These are phyloP conservation scores for Lerema accius DNA, from an alignment of 1,140 invertebrate species.

Conservation along the genomic window DNA sequence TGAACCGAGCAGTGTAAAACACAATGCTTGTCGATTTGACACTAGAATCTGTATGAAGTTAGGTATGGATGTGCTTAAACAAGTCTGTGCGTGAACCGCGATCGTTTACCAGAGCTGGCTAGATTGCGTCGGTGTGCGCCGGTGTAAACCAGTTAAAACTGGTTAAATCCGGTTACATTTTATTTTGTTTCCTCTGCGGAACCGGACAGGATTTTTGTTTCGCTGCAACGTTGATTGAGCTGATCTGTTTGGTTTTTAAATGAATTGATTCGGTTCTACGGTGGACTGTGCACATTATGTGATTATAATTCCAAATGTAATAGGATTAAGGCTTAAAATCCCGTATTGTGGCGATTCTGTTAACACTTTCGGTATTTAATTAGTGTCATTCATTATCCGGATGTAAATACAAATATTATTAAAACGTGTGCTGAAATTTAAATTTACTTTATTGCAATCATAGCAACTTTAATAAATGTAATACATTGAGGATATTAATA, in stretches of 20 bases:
- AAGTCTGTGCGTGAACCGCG: constrained; percentile 19
- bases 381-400: constrained; percentile 34
- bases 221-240: constrained; percentile 36
- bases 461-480: neutral
- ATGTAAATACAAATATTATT: constrained; percentile 28
- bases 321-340: constrained; percentile 31
- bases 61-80: constrained; percentile 10
- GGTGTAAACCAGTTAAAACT: constrained; percentile 34
- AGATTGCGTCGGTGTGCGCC: constrained; percentile 19
- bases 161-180: constrained; percentile 38
- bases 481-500: no score
- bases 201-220: constrained; percentile 29
- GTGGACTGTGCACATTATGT: constrained; percentile 16
- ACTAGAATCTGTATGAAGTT: neutral
- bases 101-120: constrained; percentile 22
- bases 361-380: constrained; percentile 36
- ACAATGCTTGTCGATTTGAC: constrained; percentile 3
- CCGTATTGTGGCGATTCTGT: constrained; percentile 24
- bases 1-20: neutral
- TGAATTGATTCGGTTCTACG: constrained; percentile 27
- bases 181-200: constrained; percentile 32
- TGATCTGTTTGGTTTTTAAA: constrained; percentile 39
- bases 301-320: constrained; percentile 25
- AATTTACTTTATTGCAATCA: constrained; percentile 12
- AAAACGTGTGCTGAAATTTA: constrained; percentile 12